Evolutionary conservation across 2,888 invertebrate genomes (phyloP), one percentile per base, ranked within the genome.

Genomic region (Ophraella communa): DNA sequence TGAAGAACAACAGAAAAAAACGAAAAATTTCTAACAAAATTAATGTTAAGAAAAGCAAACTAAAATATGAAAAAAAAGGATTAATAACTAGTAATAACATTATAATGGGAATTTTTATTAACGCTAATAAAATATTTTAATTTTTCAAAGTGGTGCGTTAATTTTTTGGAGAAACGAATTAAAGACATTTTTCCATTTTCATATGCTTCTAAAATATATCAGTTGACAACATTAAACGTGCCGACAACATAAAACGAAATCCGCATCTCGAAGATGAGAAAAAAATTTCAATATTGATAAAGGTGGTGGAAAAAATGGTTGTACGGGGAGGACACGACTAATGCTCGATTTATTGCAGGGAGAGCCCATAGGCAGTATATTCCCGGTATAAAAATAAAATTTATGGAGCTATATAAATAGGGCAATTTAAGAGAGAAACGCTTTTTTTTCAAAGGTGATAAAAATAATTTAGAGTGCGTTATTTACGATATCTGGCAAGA

Each of bases 341-440:
- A 62, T 62, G 54, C 47, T 30, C 42, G 42, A 65, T 61, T 65
- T 62, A 61, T 62, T 55, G 52, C 52, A 10, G 33, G n/a, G n/a
- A 3, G n/a, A 33, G 52, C 52, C 60, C 52, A 45, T 44, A 52
- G 52, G 52, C 57, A 30, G 52, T 52, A 59, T 60, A 52, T 59
- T 57, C 24, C 27, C 45, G 44, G 57, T 35, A 59, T 52, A 44
- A 52, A 51, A 53, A 44, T 42, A 44, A 52, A 53, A 60, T 60
- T 60, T 60, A 60, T 60, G 60, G 18, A 4, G 39, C 51, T 39
- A 39, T 59, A 49, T 59, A 59, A 59, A 59, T 59, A 49, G 42
- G 20, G 60, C 27, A 53, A 60, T 60, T 53, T 44, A n/a, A 20
- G 20, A 33, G 42, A 52, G 30, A 30, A 52, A 44, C 44, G 52